phyloP scores from a whole-genome alignment of 2,113 vertebrate genomes.

The Upupa epops region DNA sequence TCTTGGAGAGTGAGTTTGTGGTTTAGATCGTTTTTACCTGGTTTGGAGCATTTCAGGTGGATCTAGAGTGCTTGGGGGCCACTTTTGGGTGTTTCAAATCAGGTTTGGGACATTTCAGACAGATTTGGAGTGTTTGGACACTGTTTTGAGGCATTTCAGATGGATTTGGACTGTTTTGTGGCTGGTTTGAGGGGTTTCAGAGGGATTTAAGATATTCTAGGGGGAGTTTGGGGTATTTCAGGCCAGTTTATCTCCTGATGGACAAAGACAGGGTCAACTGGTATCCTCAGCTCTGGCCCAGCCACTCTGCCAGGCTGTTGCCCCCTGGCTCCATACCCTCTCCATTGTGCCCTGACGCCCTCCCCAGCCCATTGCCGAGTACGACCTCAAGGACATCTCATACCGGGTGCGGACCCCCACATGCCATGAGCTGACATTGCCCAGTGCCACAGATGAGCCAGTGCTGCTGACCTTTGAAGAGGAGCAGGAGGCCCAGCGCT shows the following conservation, averaged over 20 bases:
- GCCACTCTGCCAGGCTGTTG: no score
- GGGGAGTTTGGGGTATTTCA: no score
- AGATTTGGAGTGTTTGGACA: not conserved
- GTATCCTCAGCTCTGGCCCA: no score
- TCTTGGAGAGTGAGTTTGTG: no score
- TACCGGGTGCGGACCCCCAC: conserved; percentile 78
- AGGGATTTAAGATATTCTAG: not conserved
- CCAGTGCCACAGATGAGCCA: conserved; percentile 68
- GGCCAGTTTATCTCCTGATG: not conserved
- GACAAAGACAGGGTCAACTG: no score
- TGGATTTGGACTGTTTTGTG: not conserved
- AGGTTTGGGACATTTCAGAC: not conserved
- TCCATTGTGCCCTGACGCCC: accelerated
- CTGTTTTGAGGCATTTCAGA: not conserved
- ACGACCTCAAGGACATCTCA: conserved; percentile 76
- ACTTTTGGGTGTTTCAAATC: not conserved
- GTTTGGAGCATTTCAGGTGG: no score
- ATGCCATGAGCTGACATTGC: conserved; percentile 79
- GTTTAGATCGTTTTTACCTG: no score
- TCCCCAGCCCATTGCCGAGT: conserved; percentile 68
- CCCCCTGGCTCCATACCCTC: not conserved
- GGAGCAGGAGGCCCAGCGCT: conserved; percentile 84
- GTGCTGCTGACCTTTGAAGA: conserved; percentile 81
- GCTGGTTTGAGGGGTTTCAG: not conserved
- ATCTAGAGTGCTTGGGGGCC: no score